Evolutionary conservation across 1,140 invertebrate genomes (phyloP), one percentile per base, ranked within the genome.

Genomic region (Lanistes nyassanus): DNA sequence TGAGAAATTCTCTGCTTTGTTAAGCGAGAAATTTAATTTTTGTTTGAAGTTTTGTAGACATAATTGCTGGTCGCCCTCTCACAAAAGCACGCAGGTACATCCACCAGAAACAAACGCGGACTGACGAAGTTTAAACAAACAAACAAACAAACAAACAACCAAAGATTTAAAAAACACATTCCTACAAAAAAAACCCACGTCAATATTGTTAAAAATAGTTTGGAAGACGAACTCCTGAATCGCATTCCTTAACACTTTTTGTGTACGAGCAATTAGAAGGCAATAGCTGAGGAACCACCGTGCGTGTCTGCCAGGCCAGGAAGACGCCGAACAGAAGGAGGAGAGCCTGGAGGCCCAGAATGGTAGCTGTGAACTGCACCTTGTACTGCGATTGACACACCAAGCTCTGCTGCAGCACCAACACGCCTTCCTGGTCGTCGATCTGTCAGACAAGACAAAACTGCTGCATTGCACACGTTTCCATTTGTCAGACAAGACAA

Each of bases 301-400:
- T 79, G 13, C 81, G 56, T 6, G 83, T 84, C 53, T 83, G 81
- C 74, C 81, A 80, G 26, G 83, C 80, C 37, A 84, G 66, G 65
- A 80, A 83, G 6, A 77, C 74, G 6, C 83, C 83, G 55, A 83
- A 69, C 3, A 79, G 62, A 0, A 83, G 76, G 26, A 84, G 58
- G 51, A 83, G 64, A 23, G 79, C 82, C 66, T 83, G 78, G 29
- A 79, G 69, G 11, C 70, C 75, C 36, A 78, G 75, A 0, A 82
- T 36, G 0, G 75, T 74, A 42, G 60, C 70, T 29, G 74, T 74
- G 23, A 76, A 76, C 13, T 70, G 26, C 1, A 21, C 23, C 36
- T 26, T 39, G 67, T 70, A 55, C 9, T 16, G 21, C 4, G 67
- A 76, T 36, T 51, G 56, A 34, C 67, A 70, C n/a, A 29, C n/a